Conservation (phyloP, 2,888 invertebrate species). For the Callyntrura guangdongensis region DNA sequence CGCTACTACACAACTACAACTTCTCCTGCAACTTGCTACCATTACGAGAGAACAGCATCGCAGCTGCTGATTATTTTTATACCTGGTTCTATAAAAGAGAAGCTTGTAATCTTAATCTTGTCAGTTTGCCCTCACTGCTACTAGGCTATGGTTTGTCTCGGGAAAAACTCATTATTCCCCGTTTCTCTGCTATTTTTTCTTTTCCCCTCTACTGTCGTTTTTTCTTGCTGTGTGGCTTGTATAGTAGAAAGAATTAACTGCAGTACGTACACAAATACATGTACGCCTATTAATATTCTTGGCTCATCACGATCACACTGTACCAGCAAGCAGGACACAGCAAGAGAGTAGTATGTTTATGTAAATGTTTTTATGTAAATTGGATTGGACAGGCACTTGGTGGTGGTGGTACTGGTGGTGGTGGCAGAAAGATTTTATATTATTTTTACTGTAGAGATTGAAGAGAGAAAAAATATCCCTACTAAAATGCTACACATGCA, state of each 20-base stretch:
- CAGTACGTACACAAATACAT: no score
- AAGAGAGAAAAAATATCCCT: not conserved
- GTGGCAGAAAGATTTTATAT: no score
- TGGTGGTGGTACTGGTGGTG: no score
- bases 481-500: not conserved
- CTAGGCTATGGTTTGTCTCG: slow-evolving; percentile 24
- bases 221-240: slow-evolving; percentile 63
- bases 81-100: slow-evolving; percentile 71
- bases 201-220: slow-evolving; percentile 16
- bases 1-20: not conserved
- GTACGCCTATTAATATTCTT: slow-evolving; percentile 36
- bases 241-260: slow-evolving; percentile 7
- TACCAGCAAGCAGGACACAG: not conserved
- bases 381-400: slow-evolving; percentile 46
- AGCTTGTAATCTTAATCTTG: slow-evolving; percentile 68
- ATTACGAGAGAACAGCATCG: not conserved
- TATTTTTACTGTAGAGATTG: no score
- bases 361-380: slow-evolving; percentile 60
- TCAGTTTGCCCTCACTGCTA: not conserved
- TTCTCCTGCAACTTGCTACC: not conserved
- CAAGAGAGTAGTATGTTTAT: slow-evolving; percentile 43
- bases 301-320: slow-evolving; percentile 31
- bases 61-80: slow-evolving; percentile 31
- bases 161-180: slow-evolving; percentile 63
- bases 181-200: slow-evolving; percentile 48